Evolutionary conservation across 2,888 invertebrate species (phyloP).

Genomic region (Leucophenga montana): DNA sequence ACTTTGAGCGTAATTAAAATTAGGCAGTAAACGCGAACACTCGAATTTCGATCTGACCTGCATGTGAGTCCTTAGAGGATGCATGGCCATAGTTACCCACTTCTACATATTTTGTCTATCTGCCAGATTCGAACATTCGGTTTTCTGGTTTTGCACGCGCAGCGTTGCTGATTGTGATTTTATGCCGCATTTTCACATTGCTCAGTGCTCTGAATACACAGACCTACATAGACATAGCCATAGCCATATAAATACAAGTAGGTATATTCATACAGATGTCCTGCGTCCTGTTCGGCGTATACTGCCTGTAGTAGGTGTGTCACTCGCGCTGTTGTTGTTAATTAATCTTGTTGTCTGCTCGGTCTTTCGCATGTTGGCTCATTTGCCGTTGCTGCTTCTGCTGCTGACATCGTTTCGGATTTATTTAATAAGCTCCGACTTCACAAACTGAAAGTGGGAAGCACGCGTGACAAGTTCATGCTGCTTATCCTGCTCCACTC

Average conservation of each 20-base stretch:
- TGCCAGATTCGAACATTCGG: neutral
- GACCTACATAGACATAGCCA: neutral
- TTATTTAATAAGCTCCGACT: constrained; percentile 23
- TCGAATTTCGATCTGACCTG: neutral
- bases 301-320: neutral
- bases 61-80: neutral
- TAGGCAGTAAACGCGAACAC: constrained; percentile 1
- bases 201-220: too few species aligned
- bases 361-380: neutral
- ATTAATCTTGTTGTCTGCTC: constrained; percentile 24
- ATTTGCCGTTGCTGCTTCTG: constrained; percentile 13
- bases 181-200: constrained; percentile 3
- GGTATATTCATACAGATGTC: too few species aligned
- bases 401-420: constrained; percentile 20
- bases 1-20: constrained; percentile 7
- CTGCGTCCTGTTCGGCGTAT: neutral
- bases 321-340: constrained; percentile 1
- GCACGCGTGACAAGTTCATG: constrained; percentile 2
- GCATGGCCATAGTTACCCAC: neutral
- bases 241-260: too few species aligned
- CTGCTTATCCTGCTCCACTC: neutral
- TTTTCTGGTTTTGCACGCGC: neutral
- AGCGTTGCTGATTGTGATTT: constrained; percentile 4
- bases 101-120: neutral
- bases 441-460: neutral